phyloP scores from a whole-genome alignment of 2,888 invertebrate species.

The Leucozona laternaria region DNA sequence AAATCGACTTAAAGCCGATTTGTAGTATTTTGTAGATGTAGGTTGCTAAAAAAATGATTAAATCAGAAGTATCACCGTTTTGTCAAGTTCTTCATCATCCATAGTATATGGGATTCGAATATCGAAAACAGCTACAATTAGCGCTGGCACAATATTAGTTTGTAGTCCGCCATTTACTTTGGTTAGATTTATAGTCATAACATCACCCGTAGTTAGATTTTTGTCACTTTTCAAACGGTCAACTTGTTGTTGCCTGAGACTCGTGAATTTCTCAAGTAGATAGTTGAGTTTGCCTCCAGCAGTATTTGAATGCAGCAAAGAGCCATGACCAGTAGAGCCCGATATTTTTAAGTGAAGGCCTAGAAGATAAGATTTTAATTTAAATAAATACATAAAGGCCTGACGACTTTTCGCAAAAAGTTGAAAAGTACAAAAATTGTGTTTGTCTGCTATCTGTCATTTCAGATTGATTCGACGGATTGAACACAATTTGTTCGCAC shows the following conservation, averaged over 20 bases:
- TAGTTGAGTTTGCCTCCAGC: constrained; percentile 89
- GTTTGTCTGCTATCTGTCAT: too few species aligned
- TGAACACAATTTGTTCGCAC: too few species aligned
- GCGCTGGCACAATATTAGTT: constrained; percentile 91
- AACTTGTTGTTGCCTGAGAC: constrained; percentile 86
- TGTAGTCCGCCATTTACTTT: constrained; percentile 89
- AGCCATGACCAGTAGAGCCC: constrained; percentile 91
- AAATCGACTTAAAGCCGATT: too few species aligned
- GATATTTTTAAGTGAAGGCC: constrained; percentile 84
- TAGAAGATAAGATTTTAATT: constrained; percentile 35
- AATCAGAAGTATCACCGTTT: too few species aligned
- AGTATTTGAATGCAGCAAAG: constrained; percentile 87
- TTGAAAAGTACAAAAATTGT: too few species aligned
- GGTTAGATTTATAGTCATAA: constrained; percentile 90
- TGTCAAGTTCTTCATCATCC: constrained; percentile 85
- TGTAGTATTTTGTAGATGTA: too few species aligned
- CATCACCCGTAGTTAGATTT: constrained; percentile 86
- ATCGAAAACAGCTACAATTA: constrained; percentile 87
- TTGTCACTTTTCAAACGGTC: constrained; percentile 83
- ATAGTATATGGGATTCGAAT: constrained; percentile 84
- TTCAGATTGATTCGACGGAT: too few species aligned
- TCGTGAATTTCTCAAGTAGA: constrained; percentile 87
- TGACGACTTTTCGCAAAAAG: too few species aligned
- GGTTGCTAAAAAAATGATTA: too few species aligned
- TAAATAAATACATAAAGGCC: too few species aligned